Percentiles rank a stretch among this genome's conserved stretches.
Conservation (phyloP, 2,797 vertebrate genomes). For the Argyrosomus regius region DNA sequence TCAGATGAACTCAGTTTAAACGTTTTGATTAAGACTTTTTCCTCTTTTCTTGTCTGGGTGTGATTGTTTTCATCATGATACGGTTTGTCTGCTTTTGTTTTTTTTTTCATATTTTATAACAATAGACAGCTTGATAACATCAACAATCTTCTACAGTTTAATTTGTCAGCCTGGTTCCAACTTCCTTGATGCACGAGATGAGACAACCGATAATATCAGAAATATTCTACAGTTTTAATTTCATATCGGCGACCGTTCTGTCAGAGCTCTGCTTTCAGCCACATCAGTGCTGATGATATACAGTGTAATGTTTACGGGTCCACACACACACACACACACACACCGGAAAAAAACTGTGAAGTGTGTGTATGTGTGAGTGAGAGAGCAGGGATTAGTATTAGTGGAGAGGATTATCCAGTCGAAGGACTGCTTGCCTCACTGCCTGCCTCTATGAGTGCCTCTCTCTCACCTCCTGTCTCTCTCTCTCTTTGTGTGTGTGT, state of each 20-base stretch:
- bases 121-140: neutral
- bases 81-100: neutral
- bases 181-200: neutral
- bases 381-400: slow-evolving; percentile 75
- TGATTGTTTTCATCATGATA: neutral
- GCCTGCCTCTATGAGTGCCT: slow-evolving; percentile 41
- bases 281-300: neutral
- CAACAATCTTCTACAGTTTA: neutral
- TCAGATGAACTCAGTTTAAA: neutral
- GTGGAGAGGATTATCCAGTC: slow-evolving; percentile 77
- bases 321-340: slow-evolving; percentile 3
- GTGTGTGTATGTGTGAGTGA: slow-evolving; percentile 33
- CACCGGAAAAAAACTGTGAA: slow-evolving; percentile 33
- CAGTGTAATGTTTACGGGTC: neutral
- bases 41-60: too few species aligned
- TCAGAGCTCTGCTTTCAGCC: neutral
- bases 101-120: neutral
- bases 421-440: slow-evolving; percentile 58
- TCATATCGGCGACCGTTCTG: neutral
- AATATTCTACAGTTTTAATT: neutral
- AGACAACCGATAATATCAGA: neutral
- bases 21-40: neutral
- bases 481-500: neutral
- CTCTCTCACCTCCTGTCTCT: slow-evolving; percentile 23
- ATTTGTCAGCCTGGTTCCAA: neutral